A percentile compares a stretch with the other conserved stretches of the same genome.
phyloP scores from a whole-genome alignment of 1,140 invertebrate species.

The Hypothenemus hampei region DNA sequence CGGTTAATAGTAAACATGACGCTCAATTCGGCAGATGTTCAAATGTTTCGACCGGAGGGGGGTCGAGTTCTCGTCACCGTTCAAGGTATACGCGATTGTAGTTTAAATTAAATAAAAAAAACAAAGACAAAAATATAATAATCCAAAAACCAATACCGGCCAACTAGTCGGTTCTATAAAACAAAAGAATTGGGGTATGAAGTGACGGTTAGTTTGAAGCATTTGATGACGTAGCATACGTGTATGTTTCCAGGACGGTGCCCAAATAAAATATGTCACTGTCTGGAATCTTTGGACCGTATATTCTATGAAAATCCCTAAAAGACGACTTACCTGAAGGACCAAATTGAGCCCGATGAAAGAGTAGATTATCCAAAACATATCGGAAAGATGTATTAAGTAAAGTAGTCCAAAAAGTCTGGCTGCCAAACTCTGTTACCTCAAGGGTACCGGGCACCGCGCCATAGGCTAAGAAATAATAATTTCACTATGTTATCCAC shows the following conservation, averaged over 20 bases:
- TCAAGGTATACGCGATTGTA: no score
- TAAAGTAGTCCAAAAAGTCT: constrained; percentile 27
- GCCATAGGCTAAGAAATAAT: constrained; percentile 42
- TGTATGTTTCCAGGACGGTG: constrained; percentile 31
- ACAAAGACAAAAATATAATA: no score
- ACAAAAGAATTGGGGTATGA: constrained; percentile 4
- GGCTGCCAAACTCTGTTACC: constrained; percentile 43
- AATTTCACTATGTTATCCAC: constrained; percentile 13
- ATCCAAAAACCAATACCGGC: no score
- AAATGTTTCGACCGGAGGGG: constrained; percentile 1
- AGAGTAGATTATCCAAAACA: constrained; percentile 44
- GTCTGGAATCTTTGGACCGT: constrained; percentile 29
- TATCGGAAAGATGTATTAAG: constrained; percentile 28
- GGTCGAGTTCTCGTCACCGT: no score
- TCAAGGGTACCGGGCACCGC: constrained; percentile 42
- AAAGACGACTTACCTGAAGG: constrained; percentile 41
- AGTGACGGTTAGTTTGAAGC: constrained; percentile 17
- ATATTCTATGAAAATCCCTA: constrained; percentile 12
- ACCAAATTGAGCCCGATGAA: constrained; percentile 37
- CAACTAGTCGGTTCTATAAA: no score
- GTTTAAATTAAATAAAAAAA: no score
- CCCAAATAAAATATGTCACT: constrained; percentile 34
- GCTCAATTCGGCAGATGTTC: constrained; percentile 8
- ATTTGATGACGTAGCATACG: constrained; percentile 6
- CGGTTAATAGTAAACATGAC: constrained; percentile 8